A percentile compares a stretch with the other conserved stretches of the same genome.
phyloP scores from a whole-genome alignment of 2,113 vertebrate genomes.

The Rhabdomys dilectus region DNA sequence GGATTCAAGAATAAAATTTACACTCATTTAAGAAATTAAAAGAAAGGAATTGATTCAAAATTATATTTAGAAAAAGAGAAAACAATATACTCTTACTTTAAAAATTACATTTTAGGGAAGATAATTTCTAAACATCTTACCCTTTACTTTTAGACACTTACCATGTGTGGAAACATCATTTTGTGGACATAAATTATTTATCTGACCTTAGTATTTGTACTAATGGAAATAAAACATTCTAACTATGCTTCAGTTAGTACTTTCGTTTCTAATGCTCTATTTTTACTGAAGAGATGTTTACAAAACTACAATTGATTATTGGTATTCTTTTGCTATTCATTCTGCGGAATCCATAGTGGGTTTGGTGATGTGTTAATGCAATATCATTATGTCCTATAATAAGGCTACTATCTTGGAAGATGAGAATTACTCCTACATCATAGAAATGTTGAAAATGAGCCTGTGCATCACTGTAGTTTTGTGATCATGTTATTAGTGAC shows the following conservation, averaged over 20 bases:
- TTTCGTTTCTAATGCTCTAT: neutral
- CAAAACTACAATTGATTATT: neutral
- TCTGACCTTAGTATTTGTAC: neutral
- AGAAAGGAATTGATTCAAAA: neutral
- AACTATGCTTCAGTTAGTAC: neutral
- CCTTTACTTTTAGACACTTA: neutral
- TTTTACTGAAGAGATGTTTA: neutral
- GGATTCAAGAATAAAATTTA: neutral
- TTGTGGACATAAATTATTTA: neutral
- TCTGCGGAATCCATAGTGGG: neutral
- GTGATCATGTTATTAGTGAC: conserved; percentile 26
- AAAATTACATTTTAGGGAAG: neutral
- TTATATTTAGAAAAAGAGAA: neutral
- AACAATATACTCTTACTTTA: neutral
- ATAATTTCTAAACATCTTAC: neutral
- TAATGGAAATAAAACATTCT: conserved; percentile 28
- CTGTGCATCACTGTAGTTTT: neutral
- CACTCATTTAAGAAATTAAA: neutral
- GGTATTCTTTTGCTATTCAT: neutral
- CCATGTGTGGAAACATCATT: neutral
- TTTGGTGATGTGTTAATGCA: conserved; percentile 22
- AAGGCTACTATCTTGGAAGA: neutral
- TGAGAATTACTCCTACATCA: neutral
- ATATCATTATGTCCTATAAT: neutral
- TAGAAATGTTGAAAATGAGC: conserved; percentile 30